phyloP scores from a whole-genome alignment of 2,888 invertebrate genomes.

The Chrysolina oricalcia region DNA sequence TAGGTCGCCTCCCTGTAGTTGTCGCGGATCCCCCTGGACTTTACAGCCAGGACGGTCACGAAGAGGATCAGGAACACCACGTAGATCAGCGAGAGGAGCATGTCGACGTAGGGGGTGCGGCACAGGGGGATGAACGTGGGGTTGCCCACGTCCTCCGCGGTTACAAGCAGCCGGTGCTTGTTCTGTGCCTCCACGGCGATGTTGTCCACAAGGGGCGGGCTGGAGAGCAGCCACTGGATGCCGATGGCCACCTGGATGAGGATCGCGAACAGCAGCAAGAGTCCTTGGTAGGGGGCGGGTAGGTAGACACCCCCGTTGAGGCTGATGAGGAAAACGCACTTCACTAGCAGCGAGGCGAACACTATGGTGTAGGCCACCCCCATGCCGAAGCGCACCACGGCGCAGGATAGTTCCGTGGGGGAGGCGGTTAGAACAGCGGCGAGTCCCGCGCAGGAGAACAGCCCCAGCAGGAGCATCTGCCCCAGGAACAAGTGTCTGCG shows the following conservation, averaged over 20 bases:
- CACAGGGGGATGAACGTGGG: constrained; percentile 73
- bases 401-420: constrained; percentile 87
- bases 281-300: constrained; percentile 92
- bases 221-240: constrained; percentile 88
- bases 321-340: constrained; percentile 94
- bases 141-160: constrained; percentile 64
- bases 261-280: constrained; percentile 91
- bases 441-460: constrained; percentile 87
- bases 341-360: constrained; percentile 93
- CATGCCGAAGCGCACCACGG: constrained; percentile 86
- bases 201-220: constrained; percentile 79
- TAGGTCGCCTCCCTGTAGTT: constrained; percentile 95
- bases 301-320: constrained; percentile 93
- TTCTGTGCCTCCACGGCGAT: constrained; percentile 69
- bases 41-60: constrained; percentile 88
- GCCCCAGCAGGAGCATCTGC: constrained; percentile 88
- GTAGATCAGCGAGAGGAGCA: constrained; percentile 86
- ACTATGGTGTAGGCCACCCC: constrained; percentile 89
- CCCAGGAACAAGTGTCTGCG: constrained; percentile 90
- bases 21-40: constrained; percentile 91
- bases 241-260: constrained; percentile 91
- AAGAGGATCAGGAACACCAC: constrained; percentile 89
- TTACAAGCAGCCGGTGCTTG: constrained; percentile 69
- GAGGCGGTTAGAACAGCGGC: constrained; percentile 86
- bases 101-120: constrained; percentile 80